A percentile compares a stretch with the other conserved stretches of the same genome.
Conservation (phyloP, 1,140 invertebrate species). For the Triops cancriformis region DNA sequence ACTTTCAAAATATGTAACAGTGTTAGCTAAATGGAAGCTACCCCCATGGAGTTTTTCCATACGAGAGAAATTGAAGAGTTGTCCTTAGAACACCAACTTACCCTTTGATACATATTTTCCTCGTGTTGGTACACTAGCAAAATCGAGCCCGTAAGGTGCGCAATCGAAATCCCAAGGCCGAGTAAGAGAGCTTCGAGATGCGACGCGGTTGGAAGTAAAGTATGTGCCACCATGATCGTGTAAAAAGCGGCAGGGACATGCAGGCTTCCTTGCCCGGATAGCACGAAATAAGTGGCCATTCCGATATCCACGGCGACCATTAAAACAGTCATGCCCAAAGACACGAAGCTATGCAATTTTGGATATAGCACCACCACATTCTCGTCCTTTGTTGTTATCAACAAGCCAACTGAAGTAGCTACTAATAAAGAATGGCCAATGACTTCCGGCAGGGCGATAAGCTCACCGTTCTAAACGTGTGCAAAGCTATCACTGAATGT, state of each 20-base stretch:
- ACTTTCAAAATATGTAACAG: no score
- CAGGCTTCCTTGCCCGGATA: conserved; percentile 27
- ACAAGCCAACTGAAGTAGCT: conserved; percentile 29
- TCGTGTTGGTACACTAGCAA: conserved; percentile 51
- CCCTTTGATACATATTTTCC: conserved; percentile 15
- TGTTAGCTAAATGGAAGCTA: no score
- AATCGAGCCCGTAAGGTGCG: conserved; percentile 52
- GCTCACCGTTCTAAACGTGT: conserved; percentile 18
- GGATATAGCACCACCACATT: conserved; percentile 35
- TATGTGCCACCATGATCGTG: conserved; percentile 61
- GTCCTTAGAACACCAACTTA: conserved; percentile 1
- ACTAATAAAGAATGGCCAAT: conserved; percentile 30
- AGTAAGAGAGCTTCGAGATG: conserved; percentile 56
- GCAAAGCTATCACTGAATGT: conserved; percentile 15
- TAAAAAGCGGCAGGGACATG: conserved; percentile 52
- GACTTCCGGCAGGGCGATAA: conserved; percentile 30
- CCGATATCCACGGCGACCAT: conserved; percentile 35
- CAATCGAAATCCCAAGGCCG: conserved; percentile 51
- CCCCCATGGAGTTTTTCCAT: no score
- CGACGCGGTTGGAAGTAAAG: conserved; percentile 63
- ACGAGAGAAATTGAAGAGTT: neutral
- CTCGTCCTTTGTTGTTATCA: conserved; percentile 34
- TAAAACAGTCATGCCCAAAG: conserved; percentile 32
- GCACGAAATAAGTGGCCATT: conserved; percentile 32
- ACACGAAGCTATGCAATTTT: conserved; percentile 36